These are phyloP conservation scores for Rhinolophus sinicus DNA, from an alignment of 2,113 vertebrate genomes.

Conservation along the genomic window DNA sequence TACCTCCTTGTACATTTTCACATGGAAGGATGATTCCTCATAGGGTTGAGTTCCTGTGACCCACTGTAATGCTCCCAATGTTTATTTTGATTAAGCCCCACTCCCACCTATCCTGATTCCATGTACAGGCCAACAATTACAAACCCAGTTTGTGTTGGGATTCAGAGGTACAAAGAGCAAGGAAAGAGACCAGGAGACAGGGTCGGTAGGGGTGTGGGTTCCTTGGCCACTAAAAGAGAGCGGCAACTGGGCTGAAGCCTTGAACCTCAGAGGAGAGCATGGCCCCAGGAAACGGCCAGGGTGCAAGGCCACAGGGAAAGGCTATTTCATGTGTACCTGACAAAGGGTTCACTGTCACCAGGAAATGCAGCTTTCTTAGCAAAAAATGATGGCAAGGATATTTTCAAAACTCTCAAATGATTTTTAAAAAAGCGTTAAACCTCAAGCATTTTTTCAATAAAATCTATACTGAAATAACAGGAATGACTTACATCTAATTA, in stretches of 20 bases:
- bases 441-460: background rate
- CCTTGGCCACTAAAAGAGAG: background rate
- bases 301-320: fast-evolving
- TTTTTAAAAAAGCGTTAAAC: background rate
- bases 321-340: background rate
- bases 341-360: background rate
- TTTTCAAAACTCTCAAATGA: background rate
- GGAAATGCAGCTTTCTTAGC: background rate
- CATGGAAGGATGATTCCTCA: background rate
- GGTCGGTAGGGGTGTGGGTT: background rate
- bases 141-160: background rate
- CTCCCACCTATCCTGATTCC: background rate
- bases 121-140: background rate
- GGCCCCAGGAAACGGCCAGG: fast-evolving
- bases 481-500: background rate
- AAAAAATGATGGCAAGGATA: background rate
- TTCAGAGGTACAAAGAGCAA: background rate
- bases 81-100: background rate
- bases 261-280: fast-evolving
- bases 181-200: background rate
- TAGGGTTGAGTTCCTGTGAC: background rate
- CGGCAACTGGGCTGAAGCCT: too few species aligned
- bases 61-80: background rate
- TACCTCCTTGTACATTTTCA: background rate
- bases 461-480: background rate